Percentiles rank a stretch among this genome's conserved stretches.
Evolutionary conservation across 35 echinoderm and acorn worm genomes (phyloP).

Genomic region (Stichopus chloronotus): DNA sequence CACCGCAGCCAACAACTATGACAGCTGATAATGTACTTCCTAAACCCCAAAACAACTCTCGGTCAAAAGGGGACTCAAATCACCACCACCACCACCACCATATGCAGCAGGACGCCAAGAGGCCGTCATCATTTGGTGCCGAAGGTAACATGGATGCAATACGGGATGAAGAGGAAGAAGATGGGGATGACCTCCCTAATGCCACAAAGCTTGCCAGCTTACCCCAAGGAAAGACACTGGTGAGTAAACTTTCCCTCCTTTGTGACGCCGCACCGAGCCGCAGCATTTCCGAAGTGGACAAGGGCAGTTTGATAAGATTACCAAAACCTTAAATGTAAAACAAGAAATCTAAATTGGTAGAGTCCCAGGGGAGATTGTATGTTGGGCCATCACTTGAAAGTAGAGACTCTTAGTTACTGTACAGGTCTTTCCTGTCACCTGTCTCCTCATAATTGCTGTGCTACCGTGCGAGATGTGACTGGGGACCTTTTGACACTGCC

Average conservation of each 20-base stretch:
- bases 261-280: no score
- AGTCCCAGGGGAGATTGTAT: no score
- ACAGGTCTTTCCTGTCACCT: no score
- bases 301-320: no score
- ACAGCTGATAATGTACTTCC: background rate
- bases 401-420: no score
- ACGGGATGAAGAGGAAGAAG: background rate
- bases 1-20: slow-evolving; percentile 7
- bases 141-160: background rate
- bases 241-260: background rate
- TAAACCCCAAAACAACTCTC: background rate
- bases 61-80: background rate
- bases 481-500: no score
- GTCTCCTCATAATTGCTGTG: no score
- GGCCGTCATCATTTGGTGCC: background rate
- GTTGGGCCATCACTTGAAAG: no score
- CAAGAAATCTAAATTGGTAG: no score
- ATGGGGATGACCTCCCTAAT: slow-evolving; percentile 1
- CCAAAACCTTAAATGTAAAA: no score
- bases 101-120: background rate
- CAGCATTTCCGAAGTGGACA: no score
- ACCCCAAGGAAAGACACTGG: background rate
- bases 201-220: slow-evolving; percentile 20
- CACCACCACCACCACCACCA: background rate
- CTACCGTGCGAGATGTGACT: no score